Conservation (phyloP, 2,888 invertebrate species). For the Calliphora vomitoria region DNA sequence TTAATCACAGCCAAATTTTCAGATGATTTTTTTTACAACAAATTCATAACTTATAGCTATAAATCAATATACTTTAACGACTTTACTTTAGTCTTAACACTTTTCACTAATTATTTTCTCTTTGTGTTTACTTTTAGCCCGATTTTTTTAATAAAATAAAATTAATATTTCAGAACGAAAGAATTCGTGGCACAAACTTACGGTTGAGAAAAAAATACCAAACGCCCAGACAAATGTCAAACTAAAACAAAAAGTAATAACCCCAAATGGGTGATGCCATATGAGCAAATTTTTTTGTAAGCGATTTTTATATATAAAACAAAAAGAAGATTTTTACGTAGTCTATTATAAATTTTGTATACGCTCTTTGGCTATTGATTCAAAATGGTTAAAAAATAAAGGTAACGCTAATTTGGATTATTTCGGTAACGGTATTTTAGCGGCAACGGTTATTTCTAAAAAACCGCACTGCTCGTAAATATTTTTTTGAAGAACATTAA, state of each 20-base stretch:
- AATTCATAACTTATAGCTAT: background rate
- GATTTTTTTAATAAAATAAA: constrained; percentile 15
- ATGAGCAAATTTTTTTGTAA: background rate
- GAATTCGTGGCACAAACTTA: constrained; percentile 62
- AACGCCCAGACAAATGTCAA: constrained; percentile 67
- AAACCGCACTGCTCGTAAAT: too few relatives aligned
- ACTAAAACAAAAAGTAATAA: constrained; percentile 17
- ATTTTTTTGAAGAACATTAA: too few relatives aligned
- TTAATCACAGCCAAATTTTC: constrained; percentile 26
- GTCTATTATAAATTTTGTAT: too few relatives aligned
- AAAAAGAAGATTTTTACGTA: too few relatives aligned
- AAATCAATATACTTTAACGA: background rate
- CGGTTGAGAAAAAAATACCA: constrained; percentile 30
- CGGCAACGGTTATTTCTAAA: too few relatives aligned
- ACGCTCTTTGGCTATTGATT: too few relatives aligned
- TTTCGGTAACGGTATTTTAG: too few relatives aligned
- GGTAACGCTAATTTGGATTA: too few relatives aligned
- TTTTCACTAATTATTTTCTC: constrained; percentile 7
- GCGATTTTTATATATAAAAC: too few relatives aligned
- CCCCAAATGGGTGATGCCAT: constrained; percentile 23
- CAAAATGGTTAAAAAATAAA: too few relatives aligned
- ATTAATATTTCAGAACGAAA: background rate
- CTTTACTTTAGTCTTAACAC: background rate
- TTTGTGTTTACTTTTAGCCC: background rate
- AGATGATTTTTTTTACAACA: background rate